phyloP scores from a whole-genome alignment of 2,888 invertebrate genomes.

The Frankliniella intonsa region DNA sequence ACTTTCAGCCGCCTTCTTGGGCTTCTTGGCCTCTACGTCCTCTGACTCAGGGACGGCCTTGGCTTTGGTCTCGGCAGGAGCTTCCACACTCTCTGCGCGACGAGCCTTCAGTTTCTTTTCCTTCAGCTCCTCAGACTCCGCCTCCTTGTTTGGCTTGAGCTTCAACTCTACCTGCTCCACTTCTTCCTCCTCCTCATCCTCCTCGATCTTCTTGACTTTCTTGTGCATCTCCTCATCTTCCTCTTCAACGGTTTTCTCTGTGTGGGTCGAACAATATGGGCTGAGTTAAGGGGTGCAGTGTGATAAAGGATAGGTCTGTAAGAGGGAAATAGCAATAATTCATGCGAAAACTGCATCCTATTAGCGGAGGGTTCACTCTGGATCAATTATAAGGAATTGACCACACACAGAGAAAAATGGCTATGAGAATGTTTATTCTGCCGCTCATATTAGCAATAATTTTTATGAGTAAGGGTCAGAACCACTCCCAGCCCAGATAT shows the following conservation, averaged over 20 bases:
- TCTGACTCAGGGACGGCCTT: not conserved
- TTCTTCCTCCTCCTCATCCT: slow-evolving; percentile 28
- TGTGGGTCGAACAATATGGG: not conserved
- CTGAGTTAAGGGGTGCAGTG: not conserved
- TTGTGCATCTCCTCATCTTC: slow-evolving; percentile 49
- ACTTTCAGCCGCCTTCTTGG: not conserved
- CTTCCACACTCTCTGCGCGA: slow-evolving; percentile 38
- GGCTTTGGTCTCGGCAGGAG: not conserved
- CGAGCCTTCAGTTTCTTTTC: slow-evolving; percentile 37
- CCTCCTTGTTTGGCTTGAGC: slow-evolving; percentile 7
- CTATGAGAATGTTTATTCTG: no score
- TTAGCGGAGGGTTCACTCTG: not conserved
- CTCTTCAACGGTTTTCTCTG: not conserved
- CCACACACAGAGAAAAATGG: no score
- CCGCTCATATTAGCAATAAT: no score
- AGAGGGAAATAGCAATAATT: not conserved
- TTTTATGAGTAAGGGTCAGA: no score
- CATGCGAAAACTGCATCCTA: not conserved
- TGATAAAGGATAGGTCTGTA: no score
- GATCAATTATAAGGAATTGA: no score
- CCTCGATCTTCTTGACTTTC: slow-evolving; percentile 48
- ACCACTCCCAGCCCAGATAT: not conserved
- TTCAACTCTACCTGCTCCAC: no score
- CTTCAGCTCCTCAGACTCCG: slow-evolving; percentile 39
- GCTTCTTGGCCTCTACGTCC: not conserved